Conservation (phyloP, 2,113 vertebrate genomes). For the Asarcornis scutulata region DNA sequence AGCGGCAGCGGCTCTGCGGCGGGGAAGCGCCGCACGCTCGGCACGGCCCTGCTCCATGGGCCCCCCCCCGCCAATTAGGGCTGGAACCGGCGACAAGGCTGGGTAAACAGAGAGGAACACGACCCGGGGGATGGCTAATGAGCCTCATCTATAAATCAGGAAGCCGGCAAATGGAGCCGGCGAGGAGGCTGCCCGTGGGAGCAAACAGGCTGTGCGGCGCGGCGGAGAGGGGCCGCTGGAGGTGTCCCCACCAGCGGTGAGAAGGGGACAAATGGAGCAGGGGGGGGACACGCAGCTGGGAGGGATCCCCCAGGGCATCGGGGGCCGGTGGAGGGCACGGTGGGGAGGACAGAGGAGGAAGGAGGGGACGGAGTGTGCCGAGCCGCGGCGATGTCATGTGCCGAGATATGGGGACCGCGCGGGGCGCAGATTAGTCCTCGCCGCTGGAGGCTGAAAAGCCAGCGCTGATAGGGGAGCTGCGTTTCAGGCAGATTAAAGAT, state of each 20-base stretch:
- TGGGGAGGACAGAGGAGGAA: not conserved
- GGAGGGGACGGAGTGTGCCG: not conserved
- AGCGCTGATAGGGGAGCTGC: not conserved
- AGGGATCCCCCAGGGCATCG: not conserved
- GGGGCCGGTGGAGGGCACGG: not conserved
- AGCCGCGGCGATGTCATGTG: not conserved
- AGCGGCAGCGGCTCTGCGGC: not conserved
- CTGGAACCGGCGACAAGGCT: not conserved
- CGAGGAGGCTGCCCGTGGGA: not conserved
- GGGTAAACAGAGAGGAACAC: conserved; percentile 15
- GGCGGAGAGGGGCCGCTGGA: too few species aligned
- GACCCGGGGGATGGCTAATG: not conserved
- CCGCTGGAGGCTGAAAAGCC: not conserved
- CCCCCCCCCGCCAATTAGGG: not conserved
- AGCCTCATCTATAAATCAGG: not conserved
- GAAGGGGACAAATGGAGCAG: not conserved
- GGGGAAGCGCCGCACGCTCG: not conserved
- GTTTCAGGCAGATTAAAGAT: conserved; percentile 45
- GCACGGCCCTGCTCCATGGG: not conserved
- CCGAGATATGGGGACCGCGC: accelerated
- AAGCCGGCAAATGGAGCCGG: not conserved
- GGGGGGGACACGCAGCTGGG: not conserved
- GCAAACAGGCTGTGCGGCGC: not conserved
- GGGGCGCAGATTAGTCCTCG: not conserved
- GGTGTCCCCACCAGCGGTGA: not conserved